A percentile compares a stretch with the other conserved stretches of the same genome.
These are phyloP conservation scores for Neolamprologus toae DNA, from an alignment of 2,113 vertebrate species.

Conservation along the genomic window DNA sequence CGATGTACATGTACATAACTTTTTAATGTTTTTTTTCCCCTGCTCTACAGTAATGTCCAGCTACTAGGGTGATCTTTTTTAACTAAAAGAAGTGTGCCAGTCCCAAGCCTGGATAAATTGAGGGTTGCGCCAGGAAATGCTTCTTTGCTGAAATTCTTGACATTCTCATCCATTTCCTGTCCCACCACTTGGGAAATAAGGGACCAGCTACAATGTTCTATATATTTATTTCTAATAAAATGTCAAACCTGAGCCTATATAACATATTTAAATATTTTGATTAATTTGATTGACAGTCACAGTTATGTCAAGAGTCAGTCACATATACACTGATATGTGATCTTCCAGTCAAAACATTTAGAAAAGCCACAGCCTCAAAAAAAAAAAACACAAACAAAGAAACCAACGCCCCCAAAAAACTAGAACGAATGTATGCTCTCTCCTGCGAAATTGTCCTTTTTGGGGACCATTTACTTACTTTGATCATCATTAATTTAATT, in stretches of 20 bases:
- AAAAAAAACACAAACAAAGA: background rate
- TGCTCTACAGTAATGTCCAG: background rate
- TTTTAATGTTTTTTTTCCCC: accelerated
- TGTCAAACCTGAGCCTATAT: background rate
- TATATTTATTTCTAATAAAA: background rate
- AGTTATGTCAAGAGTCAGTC: background rate
- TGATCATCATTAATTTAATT: background rate
- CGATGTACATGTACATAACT: background rate
- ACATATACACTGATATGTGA: background rate
- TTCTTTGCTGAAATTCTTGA: background rate
- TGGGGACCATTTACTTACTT: background rate
- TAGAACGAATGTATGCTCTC: background rate
- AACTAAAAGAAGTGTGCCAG: background rate
- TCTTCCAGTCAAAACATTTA: background rate
- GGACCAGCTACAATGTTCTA: background rate
- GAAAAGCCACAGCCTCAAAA: background rate
- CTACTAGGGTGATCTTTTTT: background rate
- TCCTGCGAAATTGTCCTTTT: background rate
- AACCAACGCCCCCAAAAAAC: background rate
- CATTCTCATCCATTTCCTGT: background rate
- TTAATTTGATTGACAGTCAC: background rate
- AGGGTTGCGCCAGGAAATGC: background rate
- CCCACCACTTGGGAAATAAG: background rate
- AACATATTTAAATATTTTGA: background rate
- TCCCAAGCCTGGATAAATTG: background rate